Percentiles rank a stretch among this genome's conserved stretches.
Evolutionary conservation across 1,140 invertebrate genomes (phyloP).

Genomic region (roundworm (Caenorhabditis elegans)): DNA sequence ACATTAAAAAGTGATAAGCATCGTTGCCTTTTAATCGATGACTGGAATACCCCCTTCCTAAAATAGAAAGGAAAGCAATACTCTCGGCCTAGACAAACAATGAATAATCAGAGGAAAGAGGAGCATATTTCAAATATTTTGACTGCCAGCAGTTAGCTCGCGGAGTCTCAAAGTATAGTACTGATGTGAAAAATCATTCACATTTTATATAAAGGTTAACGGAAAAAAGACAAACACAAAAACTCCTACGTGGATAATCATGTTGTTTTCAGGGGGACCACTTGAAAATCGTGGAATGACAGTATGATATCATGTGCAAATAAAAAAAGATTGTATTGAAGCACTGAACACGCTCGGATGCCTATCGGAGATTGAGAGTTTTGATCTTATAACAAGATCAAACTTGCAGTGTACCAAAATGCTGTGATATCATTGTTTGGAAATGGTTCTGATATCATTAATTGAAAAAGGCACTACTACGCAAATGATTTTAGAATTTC

Average conservation of each 20-base stretch:
- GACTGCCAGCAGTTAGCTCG: background rate
- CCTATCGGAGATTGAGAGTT: background rate
- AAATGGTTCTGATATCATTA: background rate
- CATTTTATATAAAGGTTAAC: background rate
- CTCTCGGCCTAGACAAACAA: conserved; percentile 13
- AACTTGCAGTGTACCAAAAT: background rate
- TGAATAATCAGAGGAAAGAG: conserved; percentile 10
- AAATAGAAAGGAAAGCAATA: background rate
- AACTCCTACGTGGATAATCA: background rate
- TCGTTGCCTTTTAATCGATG: background rate
- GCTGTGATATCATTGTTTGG: too few species aligned
- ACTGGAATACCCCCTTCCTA: background rate
- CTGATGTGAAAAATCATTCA: background rate
- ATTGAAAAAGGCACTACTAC: background rate
- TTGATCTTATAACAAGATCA: background rate
- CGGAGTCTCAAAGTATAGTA: too few species aligned
- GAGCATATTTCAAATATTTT: conserved; percentile 2
- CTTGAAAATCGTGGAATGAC: background rate
- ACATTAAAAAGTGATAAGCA: too few species aligned
- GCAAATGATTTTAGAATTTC: background rate
- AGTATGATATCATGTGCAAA: conserved; percentile 21
- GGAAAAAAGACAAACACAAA: background rate
- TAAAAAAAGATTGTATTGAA: background rate
- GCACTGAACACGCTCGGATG: too few species aligned
- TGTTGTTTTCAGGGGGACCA: background rate